Base-by-base conservation (phyloP, 2,797 vertebrate species). In the Ptychadena robeensis region DNA sequence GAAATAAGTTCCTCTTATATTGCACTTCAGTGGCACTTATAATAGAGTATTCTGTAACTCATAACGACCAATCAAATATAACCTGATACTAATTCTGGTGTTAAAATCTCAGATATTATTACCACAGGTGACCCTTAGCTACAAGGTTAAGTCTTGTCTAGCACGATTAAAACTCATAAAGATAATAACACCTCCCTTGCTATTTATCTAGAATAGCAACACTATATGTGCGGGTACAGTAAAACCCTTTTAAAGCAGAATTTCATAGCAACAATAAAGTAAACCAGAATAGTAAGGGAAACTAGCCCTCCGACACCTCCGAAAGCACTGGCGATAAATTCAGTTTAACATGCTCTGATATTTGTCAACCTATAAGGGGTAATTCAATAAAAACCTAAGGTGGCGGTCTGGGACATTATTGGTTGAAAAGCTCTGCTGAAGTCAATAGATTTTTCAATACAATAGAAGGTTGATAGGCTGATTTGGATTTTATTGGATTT, bases 281-380 rank as follows among this genome's bases (percentile, higher is more conserved):
- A 78, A 78, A 35, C 75, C 75, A 78, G 64, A 78, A 78, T 78
- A 78, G 75, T 31, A 78, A 78, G 63, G 57, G 14, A 67, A 78
- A 78, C 38, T 78, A 22, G 64, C 75, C 75, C 64, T 67, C 44
- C 66, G 75, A 79, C 67, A 68, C 34, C 4, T 64, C 32, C 12
- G 68, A 22, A 38, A 80, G n/a, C 53, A 38, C 14, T 59, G 53
- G 48, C 18, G 67, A 80, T 71, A 71, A 71, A 80, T 80, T 63
- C 59, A 64, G 59, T 70, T 59, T 38, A 35, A 64, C 48, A 80
- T 63, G 66, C 37, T 10, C 70, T 80, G 65, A 28, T 71, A 72
- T 71, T 61, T 80, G 66, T 59, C 66, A 69, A 79, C 77, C 57
- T 61, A 11, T 53, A 67, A 76, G 74, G 63, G 63, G 35, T 77